phyloP scores from a whole-genome alignment of 2,888 invertebrate genomes.

The Heliconius erato region DNA sequence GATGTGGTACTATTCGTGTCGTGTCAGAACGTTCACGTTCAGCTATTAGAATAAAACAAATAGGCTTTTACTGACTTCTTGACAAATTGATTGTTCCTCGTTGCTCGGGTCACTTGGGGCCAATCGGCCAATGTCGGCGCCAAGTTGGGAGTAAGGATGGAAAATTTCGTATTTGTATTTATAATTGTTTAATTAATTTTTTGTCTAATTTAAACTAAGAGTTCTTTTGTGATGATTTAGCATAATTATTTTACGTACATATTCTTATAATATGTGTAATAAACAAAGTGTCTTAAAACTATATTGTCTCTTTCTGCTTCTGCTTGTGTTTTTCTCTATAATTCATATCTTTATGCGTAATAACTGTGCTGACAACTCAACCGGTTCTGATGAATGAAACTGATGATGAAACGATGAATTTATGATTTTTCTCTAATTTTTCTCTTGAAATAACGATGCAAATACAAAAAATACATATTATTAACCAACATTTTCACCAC shows the following conservation, averaged over 20 bases:
- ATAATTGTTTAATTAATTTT: no score
- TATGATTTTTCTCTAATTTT: no score
- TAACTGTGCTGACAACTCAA: no score
- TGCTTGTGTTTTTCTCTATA: no score
- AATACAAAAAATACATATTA: background rate
- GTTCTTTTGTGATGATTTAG: background rate
- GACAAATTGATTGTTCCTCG: slow-evolving; percentile 65
- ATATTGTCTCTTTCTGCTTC: no score
- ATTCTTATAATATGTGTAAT: background rate
- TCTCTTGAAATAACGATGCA: no score
- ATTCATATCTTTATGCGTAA: no score
- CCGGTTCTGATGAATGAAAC: no score
- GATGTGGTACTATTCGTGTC: slow-evolving; percentile 40
- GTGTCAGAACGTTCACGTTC: slow-evolving; percentile 55
- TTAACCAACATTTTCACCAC: slow-evolving; percentile 2
- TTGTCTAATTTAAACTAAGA: background rate
- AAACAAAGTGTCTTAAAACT: no score
- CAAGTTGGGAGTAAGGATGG: slow-evolving; percentile 1
- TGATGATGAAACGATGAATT: no score
- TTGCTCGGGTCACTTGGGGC: slow-evolving; percentile 42
- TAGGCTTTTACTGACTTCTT: slow-evolving; percentile 55
- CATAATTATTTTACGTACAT: background rate
- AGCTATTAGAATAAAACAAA: slow-evolving; percentile 58
- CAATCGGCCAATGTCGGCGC: slow-evolving; percentile 34
- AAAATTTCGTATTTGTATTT: background rate